phyloP scores from a whole-genome alignment of 2,888 invertebrate species.

The Watsonalla cultraria region DNA sequence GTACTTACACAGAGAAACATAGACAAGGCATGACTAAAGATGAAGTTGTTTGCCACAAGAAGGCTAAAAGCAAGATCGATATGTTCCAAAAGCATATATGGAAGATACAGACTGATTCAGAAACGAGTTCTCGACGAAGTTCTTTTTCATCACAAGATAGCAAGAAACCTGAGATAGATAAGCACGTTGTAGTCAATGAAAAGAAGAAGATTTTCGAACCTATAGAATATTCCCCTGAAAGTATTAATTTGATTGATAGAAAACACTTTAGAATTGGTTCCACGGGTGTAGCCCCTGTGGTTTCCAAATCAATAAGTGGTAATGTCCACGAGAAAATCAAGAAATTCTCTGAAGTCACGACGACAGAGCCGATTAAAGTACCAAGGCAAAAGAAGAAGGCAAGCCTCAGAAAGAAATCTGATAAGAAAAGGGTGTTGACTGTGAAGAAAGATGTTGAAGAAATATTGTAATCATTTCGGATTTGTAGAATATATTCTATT shows the following conservation, averaged over 20 bases:
- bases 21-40: slow-evolving; percentile 55
- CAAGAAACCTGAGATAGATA: slow-evolving; percentile 31
- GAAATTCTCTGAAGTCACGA: slow-evolving; percentile 53
- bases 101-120: slow-evolving; percentile 61
- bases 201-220: slow-evolving; percentile 60
- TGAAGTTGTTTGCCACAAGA: slow-evolving; percentile 61
- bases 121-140: slow-evolving; percentile 54
- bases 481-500: neutral
- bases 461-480: slow-evolving; percentile 35
- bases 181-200: slow-evolving; percentile 44
- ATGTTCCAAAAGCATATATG: slow-evolving; percentile 71
- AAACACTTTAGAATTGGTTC: slow-evolving; percentile 36
- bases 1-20: slow-evolving; percentile 61
- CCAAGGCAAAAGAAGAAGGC: slow-evolving; percentile 51
- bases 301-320: slow-evolving; percentile 47
- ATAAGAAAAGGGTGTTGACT: slow-evolving; percentile 50
- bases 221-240: slow-evolving; percentile 38
- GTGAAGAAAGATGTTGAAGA: slow-evolving; percentile 69
- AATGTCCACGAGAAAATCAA: slow-evolving; percentile 71
- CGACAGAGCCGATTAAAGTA: slow-evolving; percentile 42
- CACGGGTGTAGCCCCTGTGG: slow-evolving; percentile 34
- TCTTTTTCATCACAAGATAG: slow-evolving; percentile 54
- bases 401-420: slow-evolving; percentile 56
- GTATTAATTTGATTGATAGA: slow-evolving; percentile 39
- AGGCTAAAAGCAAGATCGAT: slow-evolving; percentile 69